These are phyloP conservation scores for Himantopus leucocephalus DNA, from an alignment of 2,113 vertebrate genomes.

Conservation along the genomic window DNA sequence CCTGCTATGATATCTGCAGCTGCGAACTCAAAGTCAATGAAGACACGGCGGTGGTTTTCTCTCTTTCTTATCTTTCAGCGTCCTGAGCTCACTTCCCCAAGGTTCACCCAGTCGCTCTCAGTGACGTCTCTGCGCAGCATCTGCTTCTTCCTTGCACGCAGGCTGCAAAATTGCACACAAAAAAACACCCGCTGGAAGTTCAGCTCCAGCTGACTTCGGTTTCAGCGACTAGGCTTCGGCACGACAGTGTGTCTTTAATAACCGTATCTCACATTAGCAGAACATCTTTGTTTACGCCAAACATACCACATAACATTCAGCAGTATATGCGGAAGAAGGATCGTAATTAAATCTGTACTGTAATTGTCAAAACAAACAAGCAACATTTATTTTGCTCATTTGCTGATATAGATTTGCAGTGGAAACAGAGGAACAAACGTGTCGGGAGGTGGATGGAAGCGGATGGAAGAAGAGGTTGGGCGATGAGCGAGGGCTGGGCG, in stretches of 20 bases:
- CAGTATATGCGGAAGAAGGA: neutral
- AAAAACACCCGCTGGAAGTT: accelerated
- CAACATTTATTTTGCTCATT: conserved; percentile 17
- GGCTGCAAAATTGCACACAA: accelerated
- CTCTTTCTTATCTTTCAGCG: neutral
- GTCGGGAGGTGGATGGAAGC: accelerated
- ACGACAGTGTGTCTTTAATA: neutral
- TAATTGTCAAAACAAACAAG: conserved; percentile 57
- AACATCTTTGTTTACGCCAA: conserved; percentile 37
- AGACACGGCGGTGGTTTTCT: neutral
- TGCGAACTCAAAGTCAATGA: neutral
- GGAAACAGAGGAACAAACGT: accelerated
- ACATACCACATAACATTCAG: neutral
- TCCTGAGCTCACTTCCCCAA: neutral
- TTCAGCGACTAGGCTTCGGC: neutral
- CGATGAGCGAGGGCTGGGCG: accelerated
- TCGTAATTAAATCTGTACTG: neutral
- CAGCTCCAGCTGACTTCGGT: neutral
- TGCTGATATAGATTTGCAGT: accelerated
- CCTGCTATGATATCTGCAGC: neutral
- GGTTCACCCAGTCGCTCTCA: accelerated
- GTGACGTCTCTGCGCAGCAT: neutral
- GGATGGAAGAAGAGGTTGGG: neutral
- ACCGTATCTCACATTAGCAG: neutral
- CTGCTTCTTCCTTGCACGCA: neutral